Evolutionary conservation across 2,888 invertebrate genomes (phyloP), one percentile per base, ranked within the genome.

Genomic region (Troides helena): DNA sequence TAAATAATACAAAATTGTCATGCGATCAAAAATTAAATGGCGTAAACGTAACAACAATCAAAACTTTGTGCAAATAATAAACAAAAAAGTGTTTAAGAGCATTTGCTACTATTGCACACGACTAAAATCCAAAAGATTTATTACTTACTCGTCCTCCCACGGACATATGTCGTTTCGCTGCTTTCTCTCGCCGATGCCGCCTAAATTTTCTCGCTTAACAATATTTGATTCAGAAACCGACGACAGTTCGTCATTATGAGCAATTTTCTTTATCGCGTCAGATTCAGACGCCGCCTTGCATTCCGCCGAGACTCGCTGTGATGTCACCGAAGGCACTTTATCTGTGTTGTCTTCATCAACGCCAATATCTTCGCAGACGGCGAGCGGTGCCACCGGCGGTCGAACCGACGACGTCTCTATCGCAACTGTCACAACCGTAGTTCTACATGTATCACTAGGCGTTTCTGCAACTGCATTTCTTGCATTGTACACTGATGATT

Each of bases 81-180:
- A 14, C 3, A 7, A 7, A 66, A 66, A 46, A 60, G 1, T 60
- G 7, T 17, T 10, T 39, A 25, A 21, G 65, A 65, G 50, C 50
- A 61, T 67, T 61, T 30, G 56, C 39, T 69, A 65, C 60, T 39
- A 14, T 14, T 7, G 53, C 21, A 53, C 53, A 59, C 25, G 21
- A 43, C 18, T 68, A 23, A 39, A 8, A 62, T 62, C 39, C 39
- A 68, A 68, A 63, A 77, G 79, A 77, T 75, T 78, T 76, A 79
- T 78, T 89, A 96, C 97, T 97, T 94, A 98, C 98, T 98, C 97
- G 93, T 98, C 97, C 94, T 98, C 98, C 98, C 98, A 98, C 71
- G 98, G 98, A 93, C 98, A 98, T 85, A 98, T 95, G 91, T 97
- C 96, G 91, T 96, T 97, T 89, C 95, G 94, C 90, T 95, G 86